These are phyloP conservation scores for Gymnoscelis rufifasciata DNA, from an alignment of 2,888 invertebrate species.

Conservation along the genomic window DNA sequence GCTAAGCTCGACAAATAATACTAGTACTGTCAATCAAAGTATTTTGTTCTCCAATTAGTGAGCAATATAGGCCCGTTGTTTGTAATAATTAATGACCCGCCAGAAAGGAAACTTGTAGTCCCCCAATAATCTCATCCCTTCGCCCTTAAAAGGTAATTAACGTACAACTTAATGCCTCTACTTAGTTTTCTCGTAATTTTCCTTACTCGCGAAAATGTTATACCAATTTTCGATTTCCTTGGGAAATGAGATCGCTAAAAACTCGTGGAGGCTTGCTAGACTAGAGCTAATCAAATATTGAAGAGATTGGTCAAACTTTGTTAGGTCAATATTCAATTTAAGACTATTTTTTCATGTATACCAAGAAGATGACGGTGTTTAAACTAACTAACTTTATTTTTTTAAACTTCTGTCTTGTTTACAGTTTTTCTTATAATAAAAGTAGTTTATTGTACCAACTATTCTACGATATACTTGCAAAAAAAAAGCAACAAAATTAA, in stretches of 20 bases:
- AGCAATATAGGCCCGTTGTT: slow-evolving; percentile 14
- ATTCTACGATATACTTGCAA: too few species aligned
- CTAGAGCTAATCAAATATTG: slow-evolving; percentile 26
- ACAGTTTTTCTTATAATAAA: too few species aligned
- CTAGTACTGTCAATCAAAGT: not conserved
- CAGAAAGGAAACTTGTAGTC: slow-evolving; percentile 30
- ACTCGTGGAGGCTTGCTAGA: slow-evolving; percentile 20
- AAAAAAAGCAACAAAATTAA: not conserved
- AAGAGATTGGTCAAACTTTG: slow-evolving; percentile 23
- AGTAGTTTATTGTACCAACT: too few species aligned
- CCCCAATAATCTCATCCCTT: slow-evolving; percentile 40
- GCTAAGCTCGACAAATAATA: too few species aligned
- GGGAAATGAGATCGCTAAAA: slow-evolving; percentile 18
- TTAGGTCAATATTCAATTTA: not conserved
- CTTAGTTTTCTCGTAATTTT: slow-evolving; percentile 28
- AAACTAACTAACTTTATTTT: too few species aligned
- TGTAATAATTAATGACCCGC: slow-evolving; percentile 28
- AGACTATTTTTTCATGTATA: too few species aligned
- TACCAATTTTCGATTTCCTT: slow-evolving; percentile 13
- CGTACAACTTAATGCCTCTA: slow-evolving; percentile 29
- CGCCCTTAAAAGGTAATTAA: slow-evolving; percentile 38
- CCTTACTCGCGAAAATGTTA: slow-evolving; percentile 20
- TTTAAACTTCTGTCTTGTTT: too few species aligned
- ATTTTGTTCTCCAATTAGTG: slow-evolving; percentile 1
- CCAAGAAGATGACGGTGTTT: too few species aligned